Evolutionary conservation across 2,797 vertebrate genomes (phyloP).

Genomic region (Pseudochirops cupreus): DNA sequence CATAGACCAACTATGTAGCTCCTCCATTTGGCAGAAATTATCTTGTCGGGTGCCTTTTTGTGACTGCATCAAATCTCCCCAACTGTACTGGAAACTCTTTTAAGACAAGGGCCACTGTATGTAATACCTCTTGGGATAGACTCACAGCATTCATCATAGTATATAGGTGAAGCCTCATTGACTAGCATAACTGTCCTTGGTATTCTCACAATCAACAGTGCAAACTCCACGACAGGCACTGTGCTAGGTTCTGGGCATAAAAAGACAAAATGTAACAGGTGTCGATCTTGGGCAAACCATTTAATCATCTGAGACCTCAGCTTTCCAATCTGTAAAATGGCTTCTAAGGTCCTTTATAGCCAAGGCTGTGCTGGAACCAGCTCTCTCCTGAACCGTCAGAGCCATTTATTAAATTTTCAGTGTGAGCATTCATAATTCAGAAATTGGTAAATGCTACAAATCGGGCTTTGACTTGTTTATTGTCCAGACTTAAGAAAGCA

Average conservation of each 20-base stretch:
- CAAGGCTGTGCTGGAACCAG: background rate
- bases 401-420: background rate
- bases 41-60: background rate
- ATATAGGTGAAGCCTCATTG: background rate
- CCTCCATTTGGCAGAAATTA: background rate
- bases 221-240: background rate
- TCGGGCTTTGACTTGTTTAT: background rate
- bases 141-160: background rate
- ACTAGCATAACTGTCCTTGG: background rate
- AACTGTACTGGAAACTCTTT: background rate
- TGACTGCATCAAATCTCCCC: background rate
- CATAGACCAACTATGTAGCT: too few species aligned
- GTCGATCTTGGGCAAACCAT: background rate
- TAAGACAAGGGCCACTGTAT: background rate
- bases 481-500: background rate
- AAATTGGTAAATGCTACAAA: background rate
- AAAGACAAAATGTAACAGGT: background rate
- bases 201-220: background rate
- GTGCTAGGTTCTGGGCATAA: background rate
- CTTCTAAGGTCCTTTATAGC: background rate
- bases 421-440: background rate
- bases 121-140: background rate
- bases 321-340: background rate
- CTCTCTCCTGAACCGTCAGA: background rate
- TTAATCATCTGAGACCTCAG: background rate